Percentiles rank a stretch among this genome's conserved stretches.
phyloP scores from a whole-genome alignment of 2,113 vertebrate genomes.

The Odocoileus hemionus region DNA sequence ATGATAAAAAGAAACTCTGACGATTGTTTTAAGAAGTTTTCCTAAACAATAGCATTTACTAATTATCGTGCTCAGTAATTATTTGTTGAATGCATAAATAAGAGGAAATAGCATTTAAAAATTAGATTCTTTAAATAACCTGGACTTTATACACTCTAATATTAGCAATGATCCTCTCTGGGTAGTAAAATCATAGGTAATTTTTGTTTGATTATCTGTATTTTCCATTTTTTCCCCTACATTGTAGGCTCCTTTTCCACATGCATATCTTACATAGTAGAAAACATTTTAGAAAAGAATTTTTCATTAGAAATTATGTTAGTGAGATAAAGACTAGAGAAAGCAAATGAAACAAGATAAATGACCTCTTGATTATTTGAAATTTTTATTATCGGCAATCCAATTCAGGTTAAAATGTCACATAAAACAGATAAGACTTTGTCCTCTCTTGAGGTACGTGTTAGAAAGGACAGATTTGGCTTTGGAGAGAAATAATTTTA shows the following conservation, averaged over 20 bases:
- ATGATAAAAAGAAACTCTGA: not conserved
- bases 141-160: not conserved
- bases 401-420: not conserved
- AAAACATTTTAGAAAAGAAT: not conserved
- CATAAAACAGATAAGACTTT: not conserved
- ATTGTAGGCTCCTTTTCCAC: not conserved
- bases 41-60: not conserved
- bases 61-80: not conserved
- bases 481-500: slow-evolving; percentile 20
- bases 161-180: not conserved
- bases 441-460: not conserved
- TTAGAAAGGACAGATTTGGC: not conserved
- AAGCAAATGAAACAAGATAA: not conserved
- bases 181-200: not conserved
- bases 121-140: not conserved
- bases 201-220: not conserved
- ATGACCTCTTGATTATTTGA: not conserved
- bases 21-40: not conserved
- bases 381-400: not conserved
- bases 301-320: not conserved
- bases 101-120: not conserved
- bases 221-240: not conserved
- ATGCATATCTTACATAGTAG: not conserved
- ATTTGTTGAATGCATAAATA: not conserved
- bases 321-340: not conserved